A percentile compares a stretch with the other conserved stretches of the same genome.
phyloP scores from a whole-genome alignment of 2,113 vertebrate genomes.

The Sminthopsis crassicaudata region DNA sequence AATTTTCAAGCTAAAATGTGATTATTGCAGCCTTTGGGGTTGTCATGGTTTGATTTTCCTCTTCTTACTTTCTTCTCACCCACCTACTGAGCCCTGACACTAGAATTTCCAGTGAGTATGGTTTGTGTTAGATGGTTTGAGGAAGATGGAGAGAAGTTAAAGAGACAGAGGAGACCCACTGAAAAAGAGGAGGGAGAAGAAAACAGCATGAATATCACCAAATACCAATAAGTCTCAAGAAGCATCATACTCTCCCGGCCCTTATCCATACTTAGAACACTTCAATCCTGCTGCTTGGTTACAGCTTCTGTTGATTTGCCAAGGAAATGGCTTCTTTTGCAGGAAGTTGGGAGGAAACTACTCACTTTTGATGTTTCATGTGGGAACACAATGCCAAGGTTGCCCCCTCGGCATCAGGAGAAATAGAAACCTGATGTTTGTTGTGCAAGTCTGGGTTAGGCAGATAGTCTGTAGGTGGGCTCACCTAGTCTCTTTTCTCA shows the following conservation, averaged over 20 bases:
- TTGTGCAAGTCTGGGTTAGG: not conserved
- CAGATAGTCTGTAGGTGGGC: not conserved
- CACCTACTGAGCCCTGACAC: not conserved
- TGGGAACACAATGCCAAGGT: not conserved
- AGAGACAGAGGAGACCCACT: not conserved
- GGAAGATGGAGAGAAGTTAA: not conserved
- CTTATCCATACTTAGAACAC: not conserved
- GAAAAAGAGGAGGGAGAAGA: no score
- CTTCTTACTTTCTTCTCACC: constrained; percentile 55
- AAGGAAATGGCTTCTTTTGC: not conserved
- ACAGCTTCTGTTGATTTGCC: not conserved
- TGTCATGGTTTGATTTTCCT: constrained; percentile 62
- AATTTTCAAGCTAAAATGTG: constrained; percentile 65
- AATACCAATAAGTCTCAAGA: fast-evolving
- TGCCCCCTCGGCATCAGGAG: not conserved
- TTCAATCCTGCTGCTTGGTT: fast-evolving
- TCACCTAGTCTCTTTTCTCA: not conserved
- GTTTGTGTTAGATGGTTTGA: not conserved
- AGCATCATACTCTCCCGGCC: not conserved
- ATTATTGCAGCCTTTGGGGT: constrained; percentile 67
- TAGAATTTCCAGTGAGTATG: not conserved
- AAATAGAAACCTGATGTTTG: not conserved
- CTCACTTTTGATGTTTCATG: not conserved
- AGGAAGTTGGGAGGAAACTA: not conserved
- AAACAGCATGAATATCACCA: not conserved